Evolutionary conservation across 2,888 invertebrate genomes (phyloP), one percentile per base, ranked within the genome.

Genomic region (Polietes domitor): DNA sequence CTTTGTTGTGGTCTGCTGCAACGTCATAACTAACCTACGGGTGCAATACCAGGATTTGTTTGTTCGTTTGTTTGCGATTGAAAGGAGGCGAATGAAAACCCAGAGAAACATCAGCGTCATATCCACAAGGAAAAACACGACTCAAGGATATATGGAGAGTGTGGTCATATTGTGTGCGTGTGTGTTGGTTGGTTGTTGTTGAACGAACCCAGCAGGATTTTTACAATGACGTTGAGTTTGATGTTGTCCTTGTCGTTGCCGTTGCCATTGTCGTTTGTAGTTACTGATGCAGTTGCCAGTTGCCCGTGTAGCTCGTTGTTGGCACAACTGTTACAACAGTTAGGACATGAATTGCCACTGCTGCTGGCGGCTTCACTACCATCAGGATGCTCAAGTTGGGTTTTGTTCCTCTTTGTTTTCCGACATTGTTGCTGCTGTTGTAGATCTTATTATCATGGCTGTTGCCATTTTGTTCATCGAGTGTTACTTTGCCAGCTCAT

Each of bases 401-500:
- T 17, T 58, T 58, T 58, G 58, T 58, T 26, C 26, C n/a, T 28
- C 58, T 12, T 32, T 61, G 61, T 61, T 61, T 58, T 61, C 28
- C 26, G 26, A 26, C 58, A 58, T 5, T 61, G 61, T 32, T 32
- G 61, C n/a, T 12, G 21, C 53, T 19, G 53, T 6, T 61, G 61
- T 10, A 61, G 61, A 28, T 68, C 24, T 43, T 24, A 68, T 68
- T 68, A 24, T 68, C 68, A 10, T 21, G 19, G 43, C 21, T 71
- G 65, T 53, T 77, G 58, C 63, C 55, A 75, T 58, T 79, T 83
- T 77, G 75, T 75, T 74, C 21, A 47, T 28, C 75, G 41, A 53
- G 43, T 63, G 74, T 47, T 9, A 73, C 50, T 19, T 65, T 85
- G 83, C 71, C 83, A 85, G 81, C 82, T 85, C 83, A 73, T 83